A percentile compares a stretch with the other conserved stretches of the same genome.
Evolutionary conservation across 2,113 vertebrate species (phyloP).

Genomic region (Anguilla japonica): DNA sequence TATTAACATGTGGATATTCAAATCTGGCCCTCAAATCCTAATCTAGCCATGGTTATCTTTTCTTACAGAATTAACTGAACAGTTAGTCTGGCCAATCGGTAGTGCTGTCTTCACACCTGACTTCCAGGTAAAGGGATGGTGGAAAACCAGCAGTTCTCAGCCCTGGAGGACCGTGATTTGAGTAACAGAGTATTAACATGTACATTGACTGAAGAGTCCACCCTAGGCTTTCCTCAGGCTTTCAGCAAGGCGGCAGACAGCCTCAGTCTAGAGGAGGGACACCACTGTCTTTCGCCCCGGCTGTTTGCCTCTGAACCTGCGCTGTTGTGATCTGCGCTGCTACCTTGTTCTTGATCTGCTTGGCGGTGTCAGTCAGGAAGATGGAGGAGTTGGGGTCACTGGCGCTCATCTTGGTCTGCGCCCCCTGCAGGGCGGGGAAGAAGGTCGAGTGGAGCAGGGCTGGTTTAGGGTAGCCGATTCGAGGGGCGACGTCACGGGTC

Average conservation of each 20-base stretch:
- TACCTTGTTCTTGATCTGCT: slow-evolving; percentile 98
- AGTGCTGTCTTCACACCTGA: too few relatives aligned
- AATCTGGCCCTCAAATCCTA: too few relatives aligned
- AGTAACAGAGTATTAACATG: too few relatives aligned
- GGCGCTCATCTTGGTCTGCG: slow-evolving; percentile 98
- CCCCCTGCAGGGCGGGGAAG: slow-evolving; percentile 95
- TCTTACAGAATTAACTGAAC: too few relatives aligned
- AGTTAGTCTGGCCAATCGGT: too few relatives aligned
- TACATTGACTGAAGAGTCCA: neutral
- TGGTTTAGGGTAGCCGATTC: slow-evolving; percentile 87
- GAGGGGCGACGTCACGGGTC: slow-evolving; percentile 93
- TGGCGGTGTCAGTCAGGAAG: slow-evolving; percentile 92
- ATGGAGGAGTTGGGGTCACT: slow-evolving; percentile 95
- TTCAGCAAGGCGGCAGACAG: neutral
- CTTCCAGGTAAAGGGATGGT: too few relatives aligned
- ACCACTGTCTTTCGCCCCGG: neutral
- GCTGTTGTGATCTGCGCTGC: neutral
- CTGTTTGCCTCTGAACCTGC: too few relatives aligned
- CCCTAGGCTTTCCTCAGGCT: neutral
- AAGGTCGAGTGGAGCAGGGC: slow-evolving; percentile 93
- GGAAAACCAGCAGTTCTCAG: too few relatives aligned
- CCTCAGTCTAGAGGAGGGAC: neutral
- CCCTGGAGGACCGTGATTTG: too few relatives aligned
- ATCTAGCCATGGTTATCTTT: too few relatives aligned
- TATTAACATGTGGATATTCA: too few relatives aligned